phyloP scores from a whole-genome alignment of 23 tunicate species.

The Trididemnum nubilum region DNA sequence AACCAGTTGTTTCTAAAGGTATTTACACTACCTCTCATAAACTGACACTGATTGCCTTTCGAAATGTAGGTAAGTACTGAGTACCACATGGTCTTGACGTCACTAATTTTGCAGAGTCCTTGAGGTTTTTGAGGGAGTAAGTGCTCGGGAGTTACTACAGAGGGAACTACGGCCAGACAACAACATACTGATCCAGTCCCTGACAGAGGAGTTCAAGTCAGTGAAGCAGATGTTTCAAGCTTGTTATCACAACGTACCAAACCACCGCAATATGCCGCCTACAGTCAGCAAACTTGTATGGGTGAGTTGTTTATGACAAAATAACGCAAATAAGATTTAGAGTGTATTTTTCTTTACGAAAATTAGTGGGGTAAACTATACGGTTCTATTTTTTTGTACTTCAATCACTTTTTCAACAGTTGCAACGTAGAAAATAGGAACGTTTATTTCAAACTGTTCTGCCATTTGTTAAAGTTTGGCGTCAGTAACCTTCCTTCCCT shows the following conservation, averaged over 20 bases:
- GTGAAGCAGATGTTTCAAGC: conserved; percentile 75
- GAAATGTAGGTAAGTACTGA: no score
- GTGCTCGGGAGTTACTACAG: conserved; percentile 84
- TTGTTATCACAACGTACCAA: conserved; percentile 57
- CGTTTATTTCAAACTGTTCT: no score
- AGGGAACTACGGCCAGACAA: conserved; percentile 72
- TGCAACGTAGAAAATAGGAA: background rate
- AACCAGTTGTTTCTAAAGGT: no score
- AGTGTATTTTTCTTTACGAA: background rate
- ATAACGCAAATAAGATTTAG: no score
- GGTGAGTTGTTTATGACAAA: conserved; percentile 44
- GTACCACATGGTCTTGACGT: no score
- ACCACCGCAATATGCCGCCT: conserved; percentile 78
- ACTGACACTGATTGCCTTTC: no score
- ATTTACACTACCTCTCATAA: no score
- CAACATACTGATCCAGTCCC: conserved; percentile 35
- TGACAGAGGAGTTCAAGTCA: conserved; percentile 69
- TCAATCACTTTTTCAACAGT: no score
- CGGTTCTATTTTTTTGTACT: no score
- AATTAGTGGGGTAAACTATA: no score
- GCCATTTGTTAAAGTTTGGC: no score
- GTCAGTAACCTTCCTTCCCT: no score
- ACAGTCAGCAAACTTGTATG: conserved; percentile 80
- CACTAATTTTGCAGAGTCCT: conserved; percentile 51
- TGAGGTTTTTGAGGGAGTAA: conserved; percentile 91